Conservation (phyloP, 1,140 invertebrate genomes). For the Drosophila fuyamai region DNA sequence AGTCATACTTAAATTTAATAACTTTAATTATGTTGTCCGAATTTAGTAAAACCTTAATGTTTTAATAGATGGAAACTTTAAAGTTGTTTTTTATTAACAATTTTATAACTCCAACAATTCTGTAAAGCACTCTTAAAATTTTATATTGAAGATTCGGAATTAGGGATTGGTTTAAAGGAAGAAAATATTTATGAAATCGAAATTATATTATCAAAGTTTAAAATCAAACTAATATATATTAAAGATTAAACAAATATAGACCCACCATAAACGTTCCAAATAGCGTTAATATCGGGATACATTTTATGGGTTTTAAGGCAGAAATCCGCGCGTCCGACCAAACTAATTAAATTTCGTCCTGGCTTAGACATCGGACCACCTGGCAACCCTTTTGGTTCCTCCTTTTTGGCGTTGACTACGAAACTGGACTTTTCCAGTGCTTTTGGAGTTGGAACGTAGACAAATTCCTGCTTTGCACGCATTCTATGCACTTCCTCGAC, state of each 20-base stretch:
- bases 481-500: slow-evolving; percentile 26
- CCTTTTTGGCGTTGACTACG: slow-evolving; percentile 9
- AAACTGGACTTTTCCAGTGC: neutral
- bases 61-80: too few species aligned
- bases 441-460: slow-evolving; percentile 45
- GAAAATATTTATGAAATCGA: too few species aligned
- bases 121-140: too few species aligned
- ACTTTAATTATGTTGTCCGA: too few species aligned
- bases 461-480: slow-evolving; percentile 49
- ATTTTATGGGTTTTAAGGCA: slow-evolving; percentile 66
- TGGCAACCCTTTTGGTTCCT: slow-evolving; percentile 15
- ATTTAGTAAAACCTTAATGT: too few species aligned
- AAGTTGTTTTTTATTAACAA: too few species aligned
- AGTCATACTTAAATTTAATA: too few species aligned
- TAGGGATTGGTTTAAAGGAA: too few species aligned
- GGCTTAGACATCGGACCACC: slow-evolving; percentile 30
- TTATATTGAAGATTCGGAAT: too few species aligned
- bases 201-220: too few species aligned
- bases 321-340: slow-evolving; percentile 70
- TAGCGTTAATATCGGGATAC: slow-evolving; percentile 59
- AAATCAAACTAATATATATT: neutral
- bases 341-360: slow-evolving; percentile 45
- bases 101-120: too few species aligned
- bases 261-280: slow-evolving; percentile 78
- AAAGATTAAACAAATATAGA: neutral